These are phyloP conservation scores for Enteromius viviparus DNA, from an alignment of 2,797 vertebrate species.

Conservation along the genomic window DNA sequence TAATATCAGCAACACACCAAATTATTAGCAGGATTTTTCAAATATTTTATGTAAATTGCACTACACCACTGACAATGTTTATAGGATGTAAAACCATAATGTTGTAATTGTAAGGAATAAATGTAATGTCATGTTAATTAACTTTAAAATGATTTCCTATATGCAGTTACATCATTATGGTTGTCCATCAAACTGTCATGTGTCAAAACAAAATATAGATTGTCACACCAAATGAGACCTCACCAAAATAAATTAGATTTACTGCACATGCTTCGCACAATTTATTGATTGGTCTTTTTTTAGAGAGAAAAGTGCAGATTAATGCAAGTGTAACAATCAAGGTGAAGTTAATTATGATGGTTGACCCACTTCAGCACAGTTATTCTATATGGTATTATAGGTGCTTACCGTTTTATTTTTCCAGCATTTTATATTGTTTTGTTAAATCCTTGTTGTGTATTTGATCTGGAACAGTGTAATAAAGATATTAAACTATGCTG, in stretches of 20 bases:
- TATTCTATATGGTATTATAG: constrained; percentile 59
- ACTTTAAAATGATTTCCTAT: not conserved
- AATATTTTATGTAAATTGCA: not conserved
- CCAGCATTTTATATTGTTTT: constrained; percentile 67
- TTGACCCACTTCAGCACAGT: constrained; percentile 45
- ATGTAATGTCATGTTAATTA: not conserved
- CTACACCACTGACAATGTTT: not conserved
- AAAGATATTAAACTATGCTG: constrained; percentile 63
- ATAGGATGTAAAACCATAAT: not conserved
- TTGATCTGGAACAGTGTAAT: constrained; percentile 74
- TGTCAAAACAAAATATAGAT: not conserved
- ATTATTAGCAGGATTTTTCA: not conserved
- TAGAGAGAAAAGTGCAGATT: not conserved
- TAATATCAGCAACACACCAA: not conserved
- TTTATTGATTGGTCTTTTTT: not conserved
- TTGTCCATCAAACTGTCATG: not conserved
- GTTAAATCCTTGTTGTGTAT: constrained; percentile 61
- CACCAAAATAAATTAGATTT: not conserved
- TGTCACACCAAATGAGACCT: not conserved
- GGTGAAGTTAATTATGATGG: not conserved
- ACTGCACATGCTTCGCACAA: constrained; percentile 1
- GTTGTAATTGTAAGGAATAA: not conserved
- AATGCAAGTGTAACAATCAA: not conserved
- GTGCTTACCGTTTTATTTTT: constrained; percentile 60
- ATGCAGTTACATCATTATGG: not conserved